A percentile compares a stretch with the other conserved stretches of the same genome.
Evolutionary conservation across 2,797 vertebrate species (phyloP).

Genomic region (Pseudotriccus pelzelni): DNA sequence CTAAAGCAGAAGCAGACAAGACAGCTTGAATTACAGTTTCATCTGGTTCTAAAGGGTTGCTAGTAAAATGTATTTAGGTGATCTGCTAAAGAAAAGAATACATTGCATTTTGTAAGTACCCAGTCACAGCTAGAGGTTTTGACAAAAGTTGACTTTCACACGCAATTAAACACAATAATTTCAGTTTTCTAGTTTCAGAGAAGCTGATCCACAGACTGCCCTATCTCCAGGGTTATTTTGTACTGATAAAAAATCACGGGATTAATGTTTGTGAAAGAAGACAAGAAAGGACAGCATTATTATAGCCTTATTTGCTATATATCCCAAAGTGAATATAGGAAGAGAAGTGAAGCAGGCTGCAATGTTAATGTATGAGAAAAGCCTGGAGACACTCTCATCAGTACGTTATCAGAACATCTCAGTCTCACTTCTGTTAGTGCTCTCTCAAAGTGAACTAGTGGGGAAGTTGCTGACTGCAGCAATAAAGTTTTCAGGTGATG

Average conservation of each 20-base stretch:
- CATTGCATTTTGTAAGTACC: conserved; percentile 65
- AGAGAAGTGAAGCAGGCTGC: conserved; percentile 23
- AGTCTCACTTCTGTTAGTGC: neutral
- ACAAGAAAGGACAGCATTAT: conserved; percentile 62
- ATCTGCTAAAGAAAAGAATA: conserved; percentile 71
- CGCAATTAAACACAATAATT: conserved; percentile 74
- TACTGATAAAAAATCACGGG: conserved; percentile 62
- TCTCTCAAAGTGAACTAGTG: neutral
- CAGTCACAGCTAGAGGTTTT: conserved; percentile 67
- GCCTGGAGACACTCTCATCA: neutral
- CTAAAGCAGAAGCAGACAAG: conserved; percentile 69
- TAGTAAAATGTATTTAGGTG: conserved; percentile 67
- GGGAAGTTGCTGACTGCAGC: conserved; percentile 20
- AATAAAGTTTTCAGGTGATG: neutral
- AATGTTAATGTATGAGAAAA: conserved; percentile 50
- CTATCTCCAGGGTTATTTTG: conserved; percentile 59
- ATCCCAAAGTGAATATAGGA: conserved; percentile 26
- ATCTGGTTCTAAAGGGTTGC: conserved; percentile 56
- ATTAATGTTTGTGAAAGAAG: conserved; percentile 69
- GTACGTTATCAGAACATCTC: conserved; percentile 8
- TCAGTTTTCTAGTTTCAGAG: conserved; percentile 72
- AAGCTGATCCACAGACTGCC: conserved; percentile 57
- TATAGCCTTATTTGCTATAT: conserved; percentile 55
- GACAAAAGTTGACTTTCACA: conserved; percentile 77
- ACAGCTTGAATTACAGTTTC: conserved; percentile 72